These are phyloP conservation scores for Actias luna DNA, from an alignment of 2,888 invertebrate genomes.

Conservation along the genomic window DNA sequence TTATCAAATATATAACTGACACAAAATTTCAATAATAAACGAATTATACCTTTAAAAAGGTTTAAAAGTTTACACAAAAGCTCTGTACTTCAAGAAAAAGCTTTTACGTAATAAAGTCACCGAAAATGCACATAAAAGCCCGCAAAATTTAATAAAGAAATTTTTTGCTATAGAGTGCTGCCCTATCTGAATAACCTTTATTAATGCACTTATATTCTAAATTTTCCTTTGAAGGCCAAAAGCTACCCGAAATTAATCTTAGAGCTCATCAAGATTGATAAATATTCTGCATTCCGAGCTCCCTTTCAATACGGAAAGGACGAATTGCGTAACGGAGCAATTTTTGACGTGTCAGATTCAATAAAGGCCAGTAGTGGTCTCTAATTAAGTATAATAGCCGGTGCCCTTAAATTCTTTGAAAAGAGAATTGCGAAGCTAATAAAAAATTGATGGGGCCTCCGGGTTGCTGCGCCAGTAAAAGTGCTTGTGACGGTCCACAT, in stretches of 20 bases:
- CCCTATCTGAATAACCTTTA: conserved; percentile 71
- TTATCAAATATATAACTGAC: conserved; percentile 13
- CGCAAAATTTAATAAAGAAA: conserved; percentile 76
- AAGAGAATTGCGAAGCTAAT: conserved; percentile 60
- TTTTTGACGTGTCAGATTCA: conserved; percentile 64
- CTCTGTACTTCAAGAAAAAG: conserved; percentile 53
- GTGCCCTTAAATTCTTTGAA: conserved; percentile 48
- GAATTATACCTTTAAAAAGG: conserved; percentile 30
- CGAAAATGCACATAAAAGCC: conserved; percentile 68
- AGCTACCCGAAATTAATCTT: conserved; percentile 77
- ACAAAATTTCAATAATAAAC: conserved; percentile 20
- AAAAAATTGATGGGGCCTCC: conserved; percentile 65
- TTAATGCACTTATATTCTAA: conserved; percentile 80
- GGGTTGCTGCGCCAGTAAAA: conserved; percentile 48
- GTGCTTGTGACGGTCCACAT: conserved; percentile 63
- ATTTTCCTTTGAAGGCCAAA: conserved; percentile 72
- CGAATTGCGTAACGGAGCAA: conserved; percentile 47
- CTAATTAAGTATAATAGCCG: conserved; percentile 57
- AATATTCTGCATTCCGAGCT: conserved; percentile 69
- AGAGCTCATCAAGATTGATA: conserved; percentile 71
- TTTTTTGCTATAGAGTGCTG: conserved; percentile 69
- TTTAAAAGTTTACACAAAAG: conserved; percentile 43
- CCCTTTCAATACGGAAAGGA: conserved; percentile 52
- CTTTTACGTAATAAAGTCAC: conserved; percentile 68
- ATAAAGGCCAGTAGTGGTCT: conserved; percentile 52